phyloP scores from a whole-genome alignment of 2,113 vertebrate species.

The Kryptolebias marmoratus region DNA sequence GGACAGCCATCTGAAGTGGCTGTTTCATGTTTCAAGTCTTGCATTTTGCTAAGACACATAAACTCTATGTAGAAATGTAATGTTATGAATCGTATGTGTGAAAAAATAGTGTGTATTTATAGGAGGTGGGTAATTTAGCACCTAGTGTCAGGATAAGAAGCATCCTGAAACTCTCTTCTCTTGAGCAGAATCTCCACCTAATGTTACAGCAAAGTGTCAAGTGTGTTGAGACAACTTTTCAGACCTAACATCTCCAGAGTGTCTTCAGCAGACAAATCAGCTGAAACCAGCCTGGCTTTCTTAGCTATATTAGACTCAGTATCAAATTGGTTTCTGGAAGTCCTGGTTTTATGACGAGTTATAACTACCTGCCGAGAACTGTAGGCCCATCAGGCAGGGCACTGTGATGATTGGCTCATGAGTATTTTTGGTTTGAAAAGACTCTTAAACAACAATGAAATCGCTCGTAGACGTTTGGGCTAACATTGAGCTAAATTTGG shows the following conservation, averaged over 20 bases:
- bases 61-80: not conserved
- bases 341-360: not conserved
- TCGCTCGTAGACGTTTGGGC: too few species aligned
- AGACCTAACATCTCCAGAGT: not conserved
- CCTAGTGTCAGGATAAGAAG: not conserved
- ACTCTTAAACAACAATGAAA: too few species aligned
- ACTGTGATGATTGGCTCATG: not conserved
- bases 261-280: not conserved
- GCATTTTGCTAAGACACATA: not conserved
- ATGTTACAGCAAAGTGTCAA: not conserved
- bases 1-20: constrained; percentile 2
- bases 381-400: not conserved
- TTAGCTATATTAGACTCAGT: not conserved
- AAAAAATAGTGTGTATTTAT: too few species aligned
- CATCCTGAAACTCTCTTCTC: not conserved
- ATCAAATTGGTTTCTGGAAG: too few species aligned
- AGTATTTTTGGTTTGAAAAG: too few species aligned
- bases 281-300: not conserved
- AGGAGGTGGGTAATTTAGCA: not conserved
- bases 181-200: not conserved
- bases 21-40: constrained; percentile 12
- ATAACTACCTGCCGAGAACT: not conserved
- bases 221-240: not conserved
- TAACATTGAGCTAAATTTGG: too few species aligned
- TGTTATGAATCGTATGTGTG: not conserved